Base-by-base conservation (phyloP, 2,888 invertebrate genomes). In the Polydrusus cervinus region DNA sequence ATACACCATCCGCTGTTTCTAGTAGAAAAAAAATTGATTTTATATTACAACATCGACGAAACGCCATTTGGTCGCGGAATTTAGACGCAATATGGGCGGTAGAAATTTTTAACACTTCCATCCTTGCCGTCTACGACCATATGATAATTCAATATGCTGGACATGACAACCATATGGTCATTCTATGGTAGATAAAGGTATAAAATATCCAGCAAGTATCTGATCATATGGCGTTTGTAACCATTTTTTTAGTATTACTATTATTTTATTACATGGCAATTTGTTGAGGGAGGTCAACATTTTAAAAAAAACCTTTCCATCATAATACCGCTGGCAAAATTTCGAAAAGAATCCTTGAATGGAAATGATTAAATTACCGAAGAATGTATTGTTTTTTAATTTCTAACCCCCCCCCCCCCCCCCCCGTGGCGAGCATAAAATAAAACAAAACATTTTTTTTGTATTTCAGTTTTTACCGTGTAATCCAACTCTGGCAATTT, bases 121-220 rank as follows among this genome's bases (percentile, higher is more conserved):
- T 34, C 34, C 51, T 13, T 66, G 40, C 43, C 1, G 3, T 53
- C 40, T 67, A 67, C 20, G 67, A 67, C 67, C 67, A 67, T 67
- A 55, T 68, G 67, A 55, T 53, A 57, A 14, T 57, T 66, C 30
- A 53, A 51, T 38, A 34, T 66, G 51, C 51, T 30, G 64, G 64
- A 25, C 64, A 47, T 49, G n/a, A 65, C 49, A 10, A 45, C 40
- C 67, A 68, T 57, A 68, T 68, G 67, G 67, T n/a, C 45, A 45
- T 38, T 60, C 57, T 60, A 60, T 14, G 38, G 38, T 60, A 60
- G 57, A 60, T 60, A 14, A 34, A 57, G 7, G 34, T 57, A 57
- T n/a, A n/a, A 55, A 57, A 8, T 57, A 6, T 14, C 20, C 30
- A n/a, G 53, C 30, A 53, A 25, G 53, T n/a, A 8, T 34, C 14